Base-by-base conservation (phyloP, 2,797 vertebrate genomes). In the Spheniscus humboldti region DNA sequence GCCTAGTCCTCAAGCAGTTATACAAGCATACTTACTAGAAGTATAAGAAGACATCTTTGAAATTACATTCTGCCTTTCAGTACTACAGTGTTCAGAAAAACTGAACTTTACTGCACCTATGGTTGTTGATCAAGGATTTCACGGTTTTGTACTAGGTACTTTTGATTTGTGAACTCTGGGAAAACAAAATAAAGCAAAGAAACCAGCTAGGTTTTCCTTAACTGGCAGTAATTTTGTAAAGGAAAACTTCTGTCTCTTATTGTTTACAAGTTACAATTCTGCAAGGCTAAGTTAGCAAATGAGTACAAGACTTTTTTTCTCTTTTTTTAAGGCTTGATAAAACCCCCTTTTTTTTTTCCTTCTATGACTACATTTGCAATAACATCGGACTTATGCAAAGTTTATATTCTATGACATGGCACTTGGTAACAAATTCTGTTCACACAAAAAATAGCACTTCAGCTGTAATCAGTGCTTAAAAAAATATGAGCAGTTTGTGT, bases 381-480 rank as follows among this genome's bases (percentile, higher is more conserved):
- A 91, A 55, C 15, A n/a, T 47, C 4, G 37, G 47, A 92, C 78
- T 86, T 88, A 74, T 13, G 35, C 13, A 75, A 94, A 78, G 43
- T 92, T 95, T 93, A 81, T 76, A 63, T 81, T 86, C 19, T 50
- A 56, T 96, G 95, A 95, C 62, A 96, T 85, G 57, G 78, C 41
- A 76, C 86, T 79, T 73, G 72, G 91, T 96, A 97, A 95, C 67
- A 96, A 94, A 90, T 97, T 96, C 92, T 94, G 78, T 92, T 93
- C 92, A 53, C 60, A 76, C 19, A 88, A 94, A 96, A 96, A 95
- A 86, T 60, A 94, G 15, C 88, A 90, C 86, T 97, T 97, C 96
- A 96, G 95, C 95, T 94, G 63, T 97, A 98, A 95, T 97, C 95
- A 97, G 94, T 95, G 95, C 95, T 96, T 97, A 92, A 97, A 97